Evolutionary conservation across 2,888 invertebrate genomes (phyloP).

Genomic region (Caenorhabditis doughertyi): DNA sequence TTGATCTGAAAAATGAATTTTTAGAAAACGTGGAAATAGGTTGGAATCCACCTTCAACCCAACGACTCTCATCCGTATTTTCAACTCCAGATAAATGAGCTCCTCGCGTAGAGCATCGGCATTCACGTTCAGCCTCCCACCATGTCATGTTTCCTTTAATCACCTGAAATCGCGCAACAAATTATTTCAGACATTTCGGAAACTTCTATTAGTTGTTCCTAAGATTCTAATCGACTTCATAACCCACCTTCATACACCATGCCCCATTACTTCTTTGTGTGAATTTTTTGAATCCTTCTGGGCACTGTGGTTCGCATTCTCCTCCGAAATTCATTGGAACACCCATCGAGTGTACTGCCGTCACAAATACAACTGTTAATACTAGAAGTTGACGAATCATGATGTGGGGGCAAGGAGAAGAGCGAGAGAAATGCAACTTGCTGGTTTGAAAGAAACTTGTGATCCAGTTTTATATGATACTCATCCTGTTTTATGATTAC

Average conservation of each 20-base stretch:
- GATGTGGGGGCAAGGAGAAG: conserved; percentile 12
- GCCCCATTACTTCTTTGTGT: conserved; percentile 17
- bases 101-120: conserved; percentile 35
- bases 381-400: conserved; percentile 27
- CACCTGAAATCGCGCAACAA: conserved; percentile 20
- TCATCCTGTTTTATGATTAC: conserved; percentile 17
- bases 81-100: conserved; percentile 53
- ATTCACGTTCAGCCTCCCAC: conserved; percentile 60
- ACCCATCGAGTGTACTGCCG: conserved; percentile 16
- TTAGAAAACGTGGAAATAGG: no score
- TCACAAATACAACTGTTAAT: conserved; percentile 8
- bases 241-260: conserved; percentile 48
- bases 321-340: not conserved
- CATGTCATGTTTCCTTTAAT: conserved; percentile 50
- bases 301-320: conserved; percentile 33
- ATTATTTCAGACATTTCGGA: not conserved
- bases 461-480: conserved; percentile 34
- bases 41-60: conserved; percentile 40
- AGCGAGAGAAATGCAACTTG: conserved; percentile 12
- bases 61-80: conserved; percentile 2
- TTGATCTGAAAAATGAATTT: conserved; percentile 23
- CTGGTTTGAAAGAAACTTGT: not conserved
- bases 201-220: not conserved
- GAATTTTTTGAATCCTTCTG: conserved; percentile 22
- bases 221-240: not conserved